These are phyloP conservation scores for Cyanoderma ruficeps DNA, from an alignment of 2,113 vertebrate genomes.

Conservation along the genomic window DNA sequence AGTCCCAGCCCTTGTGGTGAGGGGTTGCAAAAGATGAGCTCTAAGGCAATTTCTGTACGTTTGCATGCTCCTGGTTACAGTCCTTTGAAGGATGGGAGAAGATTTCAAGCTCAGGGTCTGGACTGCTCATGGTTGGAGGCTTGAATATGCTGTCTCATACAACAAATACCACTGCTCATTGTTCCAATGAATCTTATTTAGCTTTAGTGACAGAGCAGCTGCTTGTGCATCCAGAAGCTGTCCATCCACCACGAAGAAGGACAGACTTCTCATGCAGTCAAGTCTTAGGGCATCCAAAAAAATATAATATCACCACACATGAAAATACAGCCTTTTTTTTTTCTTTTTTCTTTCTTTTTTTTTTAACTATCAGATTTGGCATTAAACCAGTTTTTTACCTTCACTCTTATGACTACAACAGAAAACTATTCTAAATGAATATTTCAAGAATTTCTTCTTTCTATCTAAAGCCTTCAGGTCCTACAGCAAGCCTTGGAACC, in stretches of 20 bases:
- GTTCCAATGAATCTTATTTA: not conserved
- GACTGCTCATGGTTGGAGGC: not conserved
- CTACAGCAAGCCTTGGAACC: not conserved
- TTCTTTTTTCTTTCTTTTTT: not conserved
- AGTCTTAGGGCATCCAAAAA: not conserved
- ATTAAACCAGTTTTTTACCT: not conserved
- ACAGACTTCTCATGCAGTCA: not conserved
- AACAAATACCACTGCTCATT: not conserved
- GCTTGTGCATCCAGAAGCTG: not conserved
- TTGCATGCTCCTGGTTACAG: not conserved
- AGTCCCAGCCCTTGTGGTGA: not conserved
- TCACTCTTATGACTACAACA: not conserved
- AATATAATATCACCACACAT: not conserved
- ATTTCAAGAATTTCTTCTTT: slow-evolving; percentile 10
- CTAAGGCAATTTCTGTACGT: not conserved
- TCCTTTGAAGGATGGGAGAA: not conserved
- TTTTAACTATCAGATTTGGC: not conserved
- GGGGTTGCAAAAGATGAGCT: not conserved
- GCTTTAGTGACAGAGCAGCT: not conserved
- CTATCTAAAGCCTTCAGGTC: not conserved
- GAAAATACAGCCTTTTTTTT: not conserved
- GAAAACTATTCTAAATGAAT: not conserved
- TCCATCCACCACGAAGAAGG: not conserved
- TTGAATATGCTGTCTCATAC: not conserved
- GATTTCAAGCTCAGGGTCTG: not conserved